Base-by-base conservation (phyloP, 2,113 vertebrate genomes). In the Cyanistes caeruleus region DNA sequence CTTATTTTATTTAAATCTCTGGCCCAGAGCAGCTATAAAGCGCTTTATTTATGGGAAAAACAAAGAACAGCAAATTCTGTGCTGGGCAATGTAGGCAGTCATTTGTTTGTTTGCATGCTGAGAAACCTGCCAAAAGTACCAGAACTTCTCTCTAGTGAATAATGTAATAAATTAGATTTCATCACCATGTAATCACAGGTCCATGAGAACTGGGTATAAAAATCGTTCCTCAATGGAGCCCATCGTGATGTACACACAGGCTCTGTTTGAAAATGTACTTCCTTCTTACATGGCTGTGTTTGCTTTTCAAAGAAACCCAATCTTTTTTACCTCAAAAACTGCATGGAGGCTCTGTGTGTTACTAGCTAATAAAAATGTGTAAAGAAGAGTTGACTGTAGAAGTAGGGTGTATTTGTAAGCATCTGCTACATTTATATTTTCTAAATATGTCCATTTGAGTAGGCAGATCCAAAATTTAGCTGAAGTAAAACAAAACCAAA, bases 161-260 rank as follows among this genome's bases (percentile, higher is more conserved):
- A 92, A 95, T 85, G 86, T 75, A 95, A 94, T 96, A 96, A 94
- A 97, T 95, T 95, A 90, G 86, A 88, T 93, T 94, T 82, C 91
- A 90, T 85, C 88, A 63, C 46, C 35, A 23, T 69, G 37, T 81
- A 90, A 82, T 93, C 90, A 85, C 59, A 67, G 68, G 68, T 95
- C 86, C 63, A 44, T 25, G 69, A 95, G 74, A 92, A 89, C 2
- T 72, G 63, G 55, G n/a, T 87, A 76, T 76, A 82, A 92, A 90
- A 91, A 63, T 83, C 52, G 76, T 87, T 94, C 79, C 82, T 95
- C 79, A 87, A 2, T 89, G 70, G 62, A 87, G 49, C 41, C 24
- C 18, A 5, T 72, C 2, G 0, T 82, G 81, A 18, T 52, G 2
- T 11, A 33, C 37, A 35, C 35, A 48, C 58, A 3, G 6, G 22